Conservation (phyloP, 2,797 vertebrate species). For the Luscinia megarhynchos region DNA sequence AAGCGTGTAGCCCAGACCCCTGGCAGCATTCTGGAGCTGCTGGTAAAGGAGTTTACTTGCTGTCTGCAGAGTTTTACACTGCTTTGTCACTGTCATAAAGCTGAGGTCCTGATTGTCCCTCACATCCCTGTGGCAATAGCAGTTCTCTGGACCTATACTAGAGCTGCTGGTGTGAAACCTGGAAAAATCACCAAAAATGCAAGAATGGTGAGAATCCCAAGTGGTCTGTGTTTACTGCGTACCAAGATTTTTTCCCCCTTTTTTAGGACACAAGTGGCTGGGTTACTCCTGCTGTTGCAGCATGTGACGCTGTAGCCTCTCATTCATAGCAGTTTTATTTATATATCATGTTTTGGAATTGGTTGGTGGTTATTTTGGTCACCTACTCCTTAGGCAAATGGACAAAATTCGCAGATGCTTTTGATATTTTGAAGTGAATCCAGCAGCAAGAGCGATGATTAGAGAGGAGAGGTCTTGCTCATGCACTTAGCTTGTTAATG, state of each 20-base stretch:
- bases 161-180: background rate
- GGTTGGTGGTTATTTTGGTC: background rate
- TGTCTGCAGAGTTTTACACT: background rate
- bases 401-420: background rate
- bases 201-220: background rate
- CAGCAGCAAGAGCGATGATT: slow-evolving; percentile 40
- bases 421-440: background rate
- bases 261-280: background rate
- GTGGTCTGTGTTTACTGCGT: background rate
- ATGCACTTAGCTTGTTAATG: slow-evolving; percentile 18
- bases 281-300: background rate
- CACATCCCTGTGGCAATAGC: background rate
- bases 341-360: background rate
- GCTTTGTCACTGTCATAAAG: background rate
- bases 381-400: background rate
- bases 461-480: slow-evolving; percentile 22
- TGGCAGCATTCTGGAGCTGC: background rate
- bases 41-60: background rate
- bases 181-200: background rate
- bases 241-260: background rate
- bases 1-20: background rate
- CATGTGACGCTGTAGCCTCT: background rate
- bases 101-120: background rate
- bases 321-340: background rate
- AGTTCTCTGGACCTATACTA: background rate